These are phyloP conservation scores for Diadromus collaris DNA, from an alignment of 2,888 invertebrate species.

Conservation along the genomic window DNA sequence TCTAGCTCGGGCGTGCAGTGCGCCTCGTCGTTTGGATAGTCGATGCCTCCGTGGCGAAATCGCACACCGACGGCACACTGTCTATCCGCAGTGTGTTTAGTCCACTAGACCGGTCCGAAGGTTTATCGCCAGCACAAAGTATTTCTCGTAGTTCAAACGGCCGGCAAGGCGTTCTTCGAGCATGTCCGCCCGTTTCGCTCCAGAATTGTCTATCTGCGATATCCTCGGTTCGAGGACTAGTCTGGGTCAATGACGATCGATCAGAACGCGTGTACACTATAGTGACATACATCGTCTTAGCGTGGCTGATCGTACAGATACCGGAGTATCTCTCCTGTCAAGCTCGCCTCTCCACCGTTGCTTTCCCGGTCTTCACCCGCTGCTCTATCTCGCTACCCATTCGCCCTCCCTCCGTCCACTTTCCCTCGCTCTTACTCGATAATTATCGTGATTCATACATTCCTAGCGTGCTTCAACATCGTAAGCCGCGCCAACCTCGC, in stretches of 20 bases:
- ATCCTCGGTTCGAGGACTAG: slow-evolving; percentile 15
- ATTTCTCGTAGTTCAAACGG: background rate
- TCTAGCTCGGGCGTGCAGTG: background rate
- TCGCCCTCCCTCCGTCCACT: slow-evolving; percentile 12
- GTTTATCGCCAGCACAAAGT: background rate
- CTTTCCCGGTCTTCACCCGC: slow-evolving; percentile 6
- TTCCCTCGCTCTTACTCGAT: slow-evolving; percentile 44
- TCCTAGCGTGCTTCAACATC: slow-evolving; percentile 62
- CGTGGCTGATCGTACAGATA: slow-evolving; percentile 55
- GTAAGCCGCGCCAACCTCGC: slow-evolving; percentile 50
- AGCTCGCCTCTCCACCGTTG: slow-evolving; percentile 30
- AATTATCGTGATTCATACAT: slow-evolving; percentile 64
- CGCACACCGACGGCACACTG: background rate
- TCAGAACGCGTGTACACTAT: slow-evolving; percentile 34
- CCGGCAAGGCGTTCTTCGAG: background rate
- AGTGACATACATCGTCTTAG: slow-evolving; percentile 45
- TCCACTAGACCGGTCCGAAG: no score
- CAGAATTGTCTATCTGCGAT: background rate
- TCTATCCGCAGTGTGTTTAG: no score
- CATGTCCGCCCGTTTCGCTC: background rate
- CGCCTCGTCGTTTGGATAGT: background rate
- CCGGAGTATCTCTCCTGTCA: slow-evolving; percentile 43
- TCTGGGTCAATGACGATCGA: slow-evolving; percentile 51
- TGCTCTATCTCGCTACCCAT: slow-evolving; percentile 9
- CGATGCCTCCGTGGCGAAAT: background rate